These are phyloP conservation scores for Plutomurus gul DNA, from an alignment of 1,140 invertebrate species.

Conservation along the genomic window DNA sequence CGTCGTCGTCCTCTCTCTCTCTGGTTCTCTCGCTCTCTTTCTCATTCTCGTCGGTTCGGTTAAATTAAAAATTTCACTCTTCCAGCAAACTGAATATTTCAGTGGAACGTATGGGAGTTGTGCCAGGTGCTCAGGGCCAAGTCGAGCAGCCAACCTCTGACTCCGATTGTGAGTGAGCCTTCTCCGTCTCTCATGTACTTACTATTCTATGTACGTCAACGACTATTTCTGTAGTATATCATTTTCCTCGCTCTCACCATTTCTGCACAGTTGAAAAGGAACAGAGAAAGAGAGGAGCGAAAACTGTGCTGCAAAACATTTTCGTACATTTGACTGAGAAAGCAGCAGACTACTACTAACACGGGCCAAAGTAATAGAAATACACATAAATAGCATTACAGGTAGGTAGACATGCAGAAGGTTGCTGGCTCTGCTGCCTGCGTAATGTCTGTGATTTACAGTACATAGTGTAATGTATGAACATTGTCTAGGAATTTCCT, in stretches of 20 bases:
- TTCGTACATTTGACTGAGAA: background rate
- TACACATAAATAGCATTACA: too few species aligned
- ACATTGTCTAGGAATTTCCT: constrained; percentile 15
- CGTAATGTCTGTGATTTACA: background rate
- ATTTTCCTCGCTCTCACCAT: too few species aligned
- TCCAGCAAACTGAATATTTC: constrained; percentile 22
- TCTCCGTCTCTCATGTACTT: background rate
- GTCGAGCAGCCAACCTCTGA: background rate
- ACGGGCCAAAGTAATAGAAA: background rate
- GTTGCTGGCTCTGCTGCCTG: too few species aligned
- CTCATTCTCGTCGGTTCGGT: background rate
- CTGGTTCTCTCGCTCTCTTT: background rate
- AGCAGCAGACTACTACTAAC: background rate
- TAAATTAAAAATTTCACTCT: constrained; percentile 34
- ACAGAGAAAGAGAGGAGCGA: background rate
- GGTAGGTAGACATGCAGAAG: too few species aligned
- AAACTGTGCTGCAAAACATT: background rate
- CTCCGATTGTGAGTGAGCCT: too few species aligned
- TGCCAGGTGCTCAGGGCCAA: constrained; percentile 1
- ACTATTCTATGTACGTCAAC: background rate
- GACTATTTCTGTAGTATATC: background rate
- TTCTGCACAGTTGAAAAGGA: too few species aligned
- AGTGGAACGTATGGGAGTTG: constrained; percentile 27
- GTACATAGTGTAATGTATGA: too few species aligned
- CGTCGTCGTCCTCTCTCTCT: background rate